These are phyloP conservation scores for Drosophila repletoides DNA, from an alignment of 1,140 invertebrate species.

Conservation along the genomic window DNA sequence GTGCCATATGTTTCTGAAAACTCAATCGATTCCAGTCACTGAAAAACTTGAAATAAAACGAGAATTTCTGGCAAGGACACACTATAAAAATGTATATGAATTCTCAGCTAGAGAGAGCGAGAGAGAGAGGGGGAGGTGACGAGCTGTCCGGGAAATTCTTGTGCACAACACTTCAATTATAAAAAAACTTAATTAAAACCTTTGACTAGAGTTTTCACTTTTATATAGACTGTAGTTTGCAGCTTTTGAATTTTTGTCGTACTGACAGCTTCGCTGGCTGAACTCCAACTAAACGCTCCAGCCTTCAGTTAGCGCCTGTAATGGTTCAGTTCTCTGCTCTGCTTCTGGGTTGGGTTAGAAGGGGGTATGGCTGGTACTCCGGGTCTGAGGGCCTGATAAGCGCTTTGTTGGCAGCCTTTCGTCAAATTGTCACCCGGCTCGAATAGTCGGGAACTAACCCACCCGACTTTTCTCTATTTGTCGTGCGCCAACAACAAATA, in stretches of 20 bases:
- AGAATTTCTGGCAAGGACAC: too few relatives aligned
- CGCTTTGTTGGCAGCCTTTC: slow-evolving; percentile 58
- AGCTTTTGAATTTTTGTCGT: slow-evolving; percentile 8
- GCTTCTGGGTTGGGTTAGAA: slow-evolving; percentile 3
- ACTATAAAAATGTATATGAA: too few relatives aligned
- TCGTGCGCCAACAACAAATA: slow-evolving; percentile 8
- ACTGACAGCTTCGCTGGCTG: slow-evolving; percentile 69
- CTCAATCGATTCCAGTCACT: too few relatives aligned
- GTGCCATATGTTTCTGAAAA: slow-evolving; percentile 22
- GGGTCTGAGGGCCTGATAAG: slow-evolving; percentile 54
- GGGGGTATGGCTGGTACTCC: too few relatives aligned
- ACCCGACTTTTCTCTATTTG: neutral
- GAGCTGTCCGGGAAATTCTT: neutral
- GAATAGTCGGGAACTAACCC: slow-evolving; percentile 2
- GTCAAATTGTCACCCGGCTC: slow-evolving; percentile 50
- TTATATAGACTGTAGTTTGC: neutral
- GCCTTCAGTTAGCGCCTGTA: slow-evolving; percentile 32
- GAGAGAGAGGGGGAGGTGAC: too few relatives aligned
- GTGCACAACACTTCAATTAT: slow-evolving; percentile 55
- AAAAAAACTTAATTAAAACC: slow-evolving; percentile 57
- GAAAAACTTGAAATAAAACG: too few relatives aligned
- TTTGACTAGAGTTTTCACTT: slow-evolving; percentile 31
- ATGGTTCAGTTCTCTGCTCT: slow-evolving; percentile 20
- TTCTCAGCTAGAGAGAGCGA: too few relatives aligned
- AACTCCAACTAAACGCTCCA: slow-evolving; percentile 55